These are phyloP conservation scores for Gnathonemus longibarbis DNA, from an alignment of 2,113 vertebrate genomes.

Conservation along the genomic window DNA sequence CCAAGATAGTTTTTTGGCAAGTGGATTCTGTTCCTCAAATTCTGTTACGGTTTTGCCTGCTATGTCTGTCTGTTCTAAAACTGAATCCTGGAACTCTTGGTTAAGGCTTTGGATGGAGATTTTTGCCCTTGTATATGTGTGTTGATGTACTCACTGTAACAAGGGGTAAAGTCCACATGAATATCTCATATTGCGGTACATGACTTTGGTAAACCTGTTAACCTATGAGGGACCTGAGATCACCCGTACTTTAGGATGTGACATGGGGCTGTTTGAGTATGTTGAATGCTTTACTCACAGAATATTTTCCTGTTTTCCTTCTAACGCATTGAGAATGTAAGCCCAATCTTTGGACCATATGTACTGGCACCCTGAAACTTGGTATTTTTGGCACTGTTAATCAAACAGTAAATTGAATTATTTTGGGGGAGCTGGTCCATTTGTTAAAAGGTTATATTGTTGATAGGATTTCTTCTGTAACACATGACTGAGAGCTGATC, in stretches of 20 bases:
- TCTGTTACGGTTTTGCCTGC: not conserved
- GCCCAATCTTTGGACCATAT: not conserved
- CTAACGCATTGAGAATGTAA: not conserved
- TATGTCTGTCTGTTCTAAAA: not conserved
- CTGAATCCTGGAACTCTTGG: conserved; percentile 23
- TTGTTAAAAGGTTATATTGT: not conserved
- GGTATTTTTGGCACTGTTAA: not conserved
- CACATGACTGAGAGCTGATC: not conserved
- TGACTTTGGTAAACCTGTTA: not conserved
- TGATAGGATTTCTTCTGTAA: not conserved
- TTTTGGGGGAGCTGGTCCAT: not conserved
- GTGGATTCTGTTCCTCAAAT: not conserved
- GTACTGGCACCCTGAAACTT: not conserved
- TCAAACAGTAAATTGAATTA: not conserved
- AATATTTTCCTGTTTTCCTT: not conserved
- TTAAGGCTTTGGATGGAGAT: conserved; percentile 26
- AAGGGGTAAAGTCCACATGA: not conserved
- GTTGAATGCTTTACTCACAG: not conserved
- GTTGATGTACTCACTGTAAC: not conserved
- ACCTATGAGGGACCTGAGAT: not conserved
- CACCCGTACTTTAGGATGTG: not conserved
- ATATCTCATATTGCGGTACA: not conserved
- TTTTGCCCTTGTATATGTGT: not conserved
- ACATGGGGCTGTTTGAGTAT: not conserved
- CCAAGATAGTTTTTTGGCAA: not conserved